Conservation (phyloP, 2,888 invertebrate species). For the Napeogenes inachia region DNA sequence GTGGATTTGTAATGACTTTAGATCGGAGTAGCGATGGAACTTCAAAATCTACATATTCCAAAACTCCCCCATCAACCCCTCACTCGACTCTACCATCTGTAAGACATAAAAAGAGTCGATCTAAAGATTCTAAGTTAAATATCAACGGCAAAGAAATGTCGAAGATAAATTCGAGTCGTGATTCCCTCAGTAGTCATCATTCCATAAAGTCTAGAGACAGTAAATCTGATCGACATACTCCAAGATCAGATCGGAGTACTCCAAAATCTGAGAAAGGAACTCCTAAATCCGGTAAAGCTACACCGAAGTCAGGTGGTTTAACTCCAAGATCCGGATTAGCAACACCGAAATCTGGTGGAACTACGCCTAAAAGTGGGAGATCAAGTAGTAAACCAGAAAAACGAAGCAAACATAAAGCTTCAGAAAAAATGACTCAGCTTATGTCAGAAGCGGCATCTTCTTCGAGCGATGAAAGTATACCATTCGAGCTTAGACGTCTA, state of each 20-base stretch:
- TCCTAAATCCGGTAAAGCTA: conserved; percentile 66
- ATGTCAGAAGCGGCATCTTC: conserved; percentile 78
- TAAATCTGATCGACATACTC: conserved; percentile 68
- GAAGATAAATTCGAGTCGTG: conserved; percentile 69
- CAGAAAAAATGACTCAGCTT: conserved; percentile 73
- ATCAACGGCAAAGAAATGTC: conserved; percentile 58
- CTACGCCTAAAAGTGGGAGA: conserved; percentile 79
- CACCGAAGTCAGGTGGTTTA: conserved; percentile 64
- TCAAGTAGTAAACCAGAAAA: conserved; percentile 71
- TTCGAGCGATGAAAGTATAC: conserved; percentile 78
- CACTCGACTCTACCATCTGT: conserved; percentile 69
- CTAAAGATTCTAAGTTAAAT: conserved; percentile 68
- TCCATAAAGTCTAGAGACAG: conserved; percentile 71
- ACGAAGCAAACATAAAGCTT: conserved; percentile 67
- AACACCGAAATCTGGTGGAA: conserved; percentile 67
- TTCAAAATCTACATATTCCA: conserved; percentile 70
- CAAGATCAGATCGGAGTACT: conserved; percentile 70
- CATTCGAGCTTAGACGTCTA: conserved; percentile 67
- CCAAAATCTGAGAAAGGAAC: conserved; percentile 68
- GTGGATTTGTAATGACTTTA: conserved; percentile 72
- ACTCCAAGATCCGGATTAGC: conserved; percentile 67
- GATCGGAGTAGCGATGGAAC: conserved; percentile 73
- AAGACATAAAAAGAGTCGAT: conserved; percentile 69
- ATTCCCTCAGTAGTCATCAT: conserved; percentile 73
- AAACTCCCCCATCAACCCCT: conserved; percentile 71